Conservation (phyloP, 2,888 invertebrate genomes). For the Xylophagus ater region DNA sequence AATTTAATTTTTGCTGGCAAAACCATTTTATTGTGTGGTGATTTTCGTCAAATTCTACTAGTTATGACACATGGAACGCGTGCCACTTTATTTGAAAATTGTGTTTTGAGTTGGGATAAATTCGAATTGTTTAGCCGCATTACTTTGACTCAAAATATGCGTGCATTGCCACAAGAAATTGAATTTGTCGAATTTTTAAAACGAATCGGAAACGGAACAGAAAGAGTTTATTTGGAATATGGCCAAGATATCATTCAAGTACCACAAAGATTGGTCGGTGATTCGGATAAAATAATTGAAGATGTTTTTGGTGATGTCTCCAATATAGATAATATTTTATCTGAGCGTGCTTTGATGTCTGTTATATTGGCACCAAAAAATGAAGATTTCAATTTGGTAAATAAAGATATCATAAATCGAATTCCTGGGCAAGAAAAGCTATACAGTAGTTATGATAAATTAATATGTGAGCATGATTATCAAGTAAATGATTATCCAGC, state of each 20-base stretch:
- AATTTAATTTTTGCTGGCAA: constrained; percentile 13
- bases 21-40: constrained; percentile 7
- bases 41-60: constrained; percentile 10
- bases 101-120: background rate
- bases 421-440: too few species aligned
- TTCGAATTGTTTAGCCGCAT: constrained; percentile 3
- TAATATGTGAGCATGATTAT: background rate
- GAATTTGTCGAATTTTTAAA: constrained; percentile 8
- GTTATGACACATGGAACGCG: too few species aligned
- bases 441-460: constrained; percentile 9
- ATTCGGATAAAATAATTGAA: too few species aligned
- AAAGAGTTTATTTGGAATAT: too few species aligned
- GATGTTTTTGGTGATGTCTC: constrained; percentile 6
- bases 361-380: constrained; percentile 8
- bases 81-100: constrained; percentile 8
- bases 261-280: constrained; percentile 1
- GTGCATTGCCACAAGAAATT: constrained; percentile 7
- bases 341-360: constrained; percentile 1
- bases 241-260: constrained; percentile 8
- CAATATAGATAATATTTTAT: constrained; percentile 2
- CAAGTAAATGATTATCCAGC: constrained; percentile 4
- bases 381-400: constrained; percentile 1
- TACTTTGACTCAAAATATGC: constrained; percentile 11
- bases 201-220: constrained; percentile 7
- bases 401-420: too few species aligned